Evolutionary conservation across 1,140 invertebrate genomes (phyloP).

Genomic region (Tachypleus tridentatus): DNA sequence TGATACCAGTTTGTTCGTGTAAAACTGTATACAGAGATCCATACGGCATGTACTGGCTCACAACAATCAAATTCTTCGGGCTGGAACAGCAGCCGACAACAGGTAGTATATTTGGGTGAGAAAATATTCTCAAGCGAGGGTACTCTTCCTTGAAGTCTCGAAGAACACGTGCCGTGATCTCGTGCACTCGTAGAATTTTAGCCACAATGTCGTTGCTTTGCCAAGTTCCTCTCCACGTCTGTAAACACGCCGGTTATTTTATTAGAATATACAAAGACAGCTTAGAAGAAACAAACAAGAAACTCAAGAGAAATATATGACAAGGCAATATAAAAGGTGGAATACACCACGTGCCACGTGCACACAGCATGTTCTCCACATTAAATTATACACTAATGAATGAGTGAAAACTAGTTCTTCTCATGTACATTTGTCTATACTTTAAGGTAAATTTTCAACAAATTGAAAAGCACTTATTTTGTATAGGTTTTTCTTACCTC

Average conservation of each 20-base stretch:
- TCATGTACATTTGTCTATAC: conserved; percentile 95
- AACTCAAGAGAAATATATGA: too few species aligned
- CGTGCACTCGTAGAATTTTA: conserved; percentile 73
- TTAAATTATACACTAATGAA: too few species aligned
- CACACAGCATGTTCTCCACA: too few species aligned
- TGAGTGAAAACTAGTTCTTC: conserved; percentile 57
- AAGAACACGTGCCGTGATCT: conserved; percentile 79
- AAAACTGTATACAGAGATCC: conserved; percentile 87
- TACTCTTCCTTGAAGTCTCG: conserved; percentile 98
- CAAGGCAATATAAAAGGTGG: too few species aligned
- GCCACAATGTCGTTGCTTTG: conserved; percentile 98
- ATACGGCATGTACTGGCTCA: conserved; percentile 89
- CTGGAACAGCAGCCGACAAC: conserved; percentile 92
- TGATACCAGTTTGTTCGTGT: conserved; percentile 65
- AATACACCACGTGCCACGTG: too few species aligned
- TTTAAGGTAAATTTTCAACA: conserved; percentile 58
- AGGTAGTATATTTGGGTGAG: conserved; percentile 93
- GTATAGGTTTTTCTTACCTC: conserved; percentile 34
- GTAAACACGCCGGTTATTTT: conserved; percentile 6
- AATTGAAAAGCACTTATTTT: too few species aligned
- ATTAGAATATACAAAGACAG: too few species aligned
- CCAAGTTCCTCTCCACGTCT: conserved; percentile 90
- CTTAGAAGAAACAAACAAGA: too few species aligned
- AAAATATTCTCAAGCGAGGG: conserved; percentile 93
- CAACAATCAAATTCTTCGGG: conserved; percentile 83